Conservation (phyloP, 2,888 invertebrate species). For the Pharmacophagus antenor region DNA sequence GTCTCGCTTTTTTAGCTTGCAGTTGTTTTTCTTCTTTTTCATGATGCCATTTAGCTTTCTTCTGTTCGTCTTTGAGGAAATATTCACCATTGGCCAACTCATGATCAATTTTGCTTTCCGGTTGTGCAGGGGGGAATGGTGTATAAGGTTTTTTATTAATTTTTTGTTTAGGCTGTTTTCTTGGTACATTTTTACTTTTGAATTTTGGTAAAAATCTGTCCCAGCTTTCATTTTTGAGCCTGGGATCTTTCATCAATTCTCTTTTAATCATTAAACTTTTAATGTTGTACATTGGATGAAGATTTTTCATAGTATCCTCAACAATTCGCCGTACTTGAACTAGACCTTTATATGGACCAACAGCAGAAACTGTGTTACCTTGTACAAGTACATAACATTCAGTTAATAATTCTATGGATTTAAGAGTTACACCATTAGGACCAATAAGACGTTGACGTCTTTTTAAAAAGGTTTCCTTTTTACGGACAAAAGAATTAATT, state of each 20-base stretch:
- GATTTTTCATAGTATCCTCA: constrained; percentile 98
- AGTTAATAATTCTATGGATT: constrained; percentile 97
- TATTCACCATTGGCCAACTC: constrained; percentile 97
- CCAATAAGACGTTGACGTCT: constrained; percentile 96
- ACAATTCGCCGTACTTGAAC: constrained; percentile 93
- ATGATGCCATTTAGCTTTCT: constrained; percentile 84
- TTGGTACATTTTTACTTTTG: constrained; percentile 91
- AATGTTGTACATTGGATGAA: constrained; percentile 99
- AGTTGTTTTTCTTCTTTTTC: constrained; percentile 90
- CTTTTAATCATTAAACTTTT: constrained; percentile 98
- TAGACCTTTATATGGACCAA: constrained; percentile 97
- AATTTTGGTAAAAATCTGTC: constrained; percentile 97
- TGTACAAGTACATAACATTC: constrained; percentile 98
- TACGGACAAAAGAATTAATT: constrained; percentile 93
- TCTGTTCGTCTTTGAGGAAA: constrained; percentile 94
- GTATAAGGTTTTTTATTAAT: constrained; percentile 96
- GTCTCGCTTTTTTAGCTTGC: constrained; percentile 85
- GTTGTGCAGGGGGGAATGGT: constrained; percentile 97
- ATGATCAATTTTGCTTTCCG: constrained; percentile 95
- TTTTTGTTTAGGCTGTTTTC: constrained; percentile 93
- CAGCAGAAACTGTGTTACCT: constrained; percentile 96
- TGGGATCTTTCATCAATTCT: constrained; percentile 96
- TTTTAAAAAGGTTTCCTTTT: constrained; percentile 96
- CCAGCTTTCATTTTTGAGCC: constrained; percentile 96
- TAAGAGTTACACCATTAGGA: constrained; percentile 98